Evolutionary conservation across 1,140 invertebrate species (phyloP).

Genomic region (Brachionus calyciflorus): DNA sequence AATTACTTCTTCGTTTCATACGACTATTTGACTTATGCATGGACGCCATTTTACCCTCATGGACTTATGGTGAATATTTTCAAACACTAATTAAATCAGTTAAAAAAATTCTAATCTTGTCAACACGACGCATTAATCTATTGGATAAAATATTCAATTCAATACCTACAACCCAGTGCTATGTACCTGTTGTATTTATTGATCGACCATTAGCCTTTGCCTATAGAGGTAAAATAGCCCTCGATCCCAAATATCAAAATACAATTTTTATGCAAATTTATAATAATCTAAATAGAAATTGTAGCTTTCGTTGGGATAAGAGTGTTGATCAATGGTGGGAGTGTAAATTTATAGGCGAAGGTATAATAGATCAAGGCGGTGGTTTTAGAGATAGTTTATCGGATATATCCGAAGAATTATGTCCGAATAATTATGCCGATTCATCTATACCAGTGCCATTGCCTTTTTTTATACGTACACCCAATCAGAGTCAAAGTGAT

Average conservation of each 20-base stretch:
- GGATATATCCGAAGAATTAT: conserved; percentile 60
- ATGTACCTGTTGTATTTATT: conserved; percentile 9
- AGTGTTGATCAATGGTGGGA: conserved; percentile 61
- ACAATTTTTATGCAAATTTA: conserved; percentile 29
- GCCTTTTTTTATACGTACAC: conserved; percentile 58
- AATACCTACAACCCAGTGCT: conserved; percentile 52
- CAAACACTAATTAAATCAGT: conserved; percentile 49
- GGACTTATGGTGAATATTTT: conserved; percentile 45
- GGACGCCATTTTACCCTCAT: conserved; percentile 22
- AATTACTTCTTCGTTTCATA: conserved; percentile 12
- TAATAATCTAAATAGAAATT: background rate
- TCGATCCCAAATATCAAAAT: conserved; percentile 35
- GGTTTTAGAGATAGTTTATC: conserved; percentile 61
- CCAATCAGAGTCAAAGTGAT: conserved; percentile 58
- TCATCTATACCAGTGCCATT: conserved; percentile 54
- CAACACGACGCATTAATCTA: conserved; percentile 54
- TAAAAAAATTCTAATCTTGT: conserved; percentile 56
- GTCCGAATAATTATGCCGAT: conserved; percentile 53
- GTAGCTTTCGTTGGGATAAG: conserved; percentile 51
- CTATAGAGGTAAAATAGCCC: background rate
- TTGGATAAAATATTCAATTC: conserved; percentile 58
- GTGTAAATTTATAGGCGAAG: conserved; percentile 60
- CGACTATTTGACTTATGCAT: conserved; percentile 42
- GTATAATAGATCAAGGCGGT: conserved; percentile 61
- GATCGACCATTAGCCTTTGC: conserved; percentile 20